Conservation (phyloP, 2,888 invertebrate species). For the Dicyrtoma fusca region DNA sequence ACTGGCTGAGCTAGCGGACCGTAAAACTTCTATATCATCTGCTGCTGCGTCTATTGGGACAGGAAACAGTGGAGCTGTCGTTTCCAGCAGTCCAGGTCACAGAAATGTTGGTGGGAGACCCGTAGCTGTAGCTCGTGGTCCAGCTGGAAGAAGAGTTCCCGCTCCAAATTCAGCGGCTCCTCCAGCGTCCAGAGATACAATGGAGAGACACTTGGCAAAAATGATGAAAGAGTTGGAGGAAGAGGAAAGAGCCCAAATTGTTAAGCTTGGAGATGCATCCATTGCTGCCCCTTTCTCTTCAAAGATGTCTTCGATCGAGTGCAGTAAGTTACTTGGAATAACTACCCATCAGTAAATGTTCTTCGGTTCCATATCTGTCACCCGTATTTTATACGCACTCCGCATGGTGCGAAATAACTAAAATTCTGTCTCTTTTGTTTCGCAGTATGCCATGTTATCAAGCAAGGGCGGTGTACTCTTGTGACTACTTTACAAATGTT, state of each 20-base stretch:
- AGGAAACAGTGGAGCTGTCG: not conserved
- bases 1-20: constrained; percentile 46
- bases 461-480: constrained; percentile 97
- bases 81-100: not conserved
- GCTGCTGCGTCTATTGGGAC: not conserved
- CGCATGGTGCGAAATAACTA: too few species aligned
- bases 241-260: constrained; percentile 81
- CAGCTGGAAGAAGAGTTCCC: constrained; percentile 4
- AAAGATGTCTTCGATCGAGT: constrained; percentile 90
- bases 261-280: constrained; percentile 96
- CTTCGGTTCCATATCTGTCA: too few species aligned
- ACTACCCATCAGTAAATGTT: too few species aligned
- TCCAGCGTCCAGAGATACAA: constrained; percentile 31
- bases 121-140: not conserved
- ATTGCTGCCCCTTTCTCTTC: constrained; percentile 99
- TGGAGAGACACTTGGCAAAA: constrained; percentile 66
- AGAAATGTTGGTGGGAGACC: not conserved
- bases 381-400: constrained; percentile 55
- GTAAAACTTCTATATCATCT: constrained; percentile 8
- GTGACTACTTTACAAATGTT: constrained; percentile 99
- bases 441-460: constrained; percentile 98
- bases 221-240: constrained; percentile 85
- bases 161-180: too few species aligned
- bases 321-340: constrained; percentile 75
- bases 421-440: too few species aligned